A percentile compares a stretch with the other conserved stretches of the same genome.
These are phyloP conservation scores for Drosophila leontia DNA, from an alignment of 1,140 invertebrate genomes.

Conservation along the genomic window DNA sequence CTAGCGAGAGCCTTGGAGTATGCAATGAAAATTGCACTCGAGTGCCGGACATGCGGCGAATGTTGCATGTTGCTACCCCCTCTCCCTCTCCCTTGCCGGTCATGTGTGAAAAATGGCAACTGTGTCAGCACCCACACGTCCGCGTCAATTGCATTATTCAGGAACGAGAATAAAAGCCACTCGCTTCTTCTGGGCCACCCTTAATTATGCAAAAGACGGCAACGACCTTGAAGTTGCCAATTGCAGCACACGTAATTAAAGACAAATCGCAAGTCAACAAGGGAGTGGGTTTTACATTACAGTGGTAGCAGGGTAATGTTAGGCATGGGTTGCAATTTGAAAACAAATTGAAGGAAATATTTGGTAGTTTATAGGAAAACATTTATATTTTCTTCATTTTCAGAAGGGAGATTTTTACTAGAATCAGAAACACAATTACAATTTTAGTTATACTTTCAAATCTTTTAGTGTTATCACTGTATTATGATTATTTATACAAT, in stretches of 20 bases:
- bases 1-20: slow-evolving; percentile 63
- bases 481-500: too few species aligned
- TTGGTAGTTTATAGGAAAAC: not conserved
- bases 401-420: too few species aligned
- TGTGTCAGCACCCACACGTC: slow-evolving; percentile 38
- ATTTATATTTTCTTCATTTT: not conserved
- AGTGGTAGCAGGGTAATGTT: not conserved
- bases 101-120: slow-evolving; percentile 70
- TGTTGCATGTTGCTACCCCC: slow-evolving; percentile 45
- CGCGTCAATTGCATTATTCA: slow-evolving; percentile 55
- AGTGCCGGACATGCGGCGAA: slow-evolving; percentile 51
- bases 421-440: too few species aligned
- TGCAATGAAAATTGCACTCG: slow-evolving; percentile 59
- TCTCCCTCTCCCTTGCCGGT: not conserved
- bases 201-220: slow-evolving; percentile 67
- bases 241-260: slow-evolving; percentile 60
- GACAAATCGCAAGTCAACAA: slow-evolving; percentile 12
- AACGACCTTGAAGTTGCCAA: slow-evolving; percentile 69
- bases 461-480: too few species aligned
- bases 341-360: not conserved
- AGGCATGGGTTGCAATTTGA: not conserved
- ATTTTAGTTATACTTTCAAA: too few species aligned
- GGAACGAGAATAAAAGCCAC: slow-evolving; percentile 47
- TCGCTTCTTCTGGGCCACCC: slow-evolving; percentile 13
- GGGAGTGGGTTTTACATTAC: not conserved